These are phyloP conservation scores for Vollenhovia emeryi DNA, from an alignment of 1,140 invertebrate species.

Conservation along the genomic window DNA sequence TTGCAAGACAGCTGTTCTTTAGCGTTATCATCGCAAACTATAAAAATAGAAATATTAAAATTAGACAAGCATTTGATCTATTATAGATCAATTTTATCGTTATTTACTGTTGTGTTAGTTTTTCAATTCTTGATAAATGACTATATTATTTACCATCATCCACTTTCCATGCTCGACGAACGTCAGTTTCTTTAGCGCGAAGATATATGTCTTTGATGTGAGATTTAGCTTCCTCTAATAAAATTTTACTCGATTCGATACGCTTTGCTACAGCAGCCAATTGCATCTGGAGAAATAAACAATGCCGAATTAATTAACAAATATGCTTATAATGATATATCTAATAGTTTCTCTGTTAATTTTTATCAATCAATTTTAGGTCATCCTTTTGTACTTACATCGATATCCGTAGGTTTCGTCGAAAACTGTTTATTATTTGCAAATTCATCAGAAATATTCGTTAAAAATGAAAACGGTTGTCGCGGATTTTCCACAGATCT, in stretches of 20 bases:
- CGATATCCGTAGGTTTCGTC: conserved; percentile 63
- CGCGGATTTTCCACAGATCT: conserved; percentile 63
- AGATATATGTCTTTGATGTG: conserved; percentile 67
- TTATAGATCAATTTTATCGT: background rate
- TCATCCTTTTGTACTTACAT: conserved; percentile 58
- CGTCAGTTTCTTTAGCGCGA: conserved; percentile 51
- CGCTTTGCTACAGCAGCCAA: conserved; percentile 65
- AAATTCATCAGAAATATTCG: conserved; percentile 60
- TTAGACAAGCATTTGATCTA: background rate
- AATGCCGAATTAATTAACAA: no score
- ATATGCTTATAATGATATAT: no score
- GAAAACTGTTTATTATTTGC: conserved; percentile 9
- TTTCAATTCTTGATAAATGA: background rate
- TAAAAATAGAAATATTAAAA: background rate
- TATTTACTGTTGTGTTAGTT: background rate
- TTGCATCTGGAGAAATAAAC: conserved; percentile 63
- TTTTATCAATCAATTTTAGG: background rate
- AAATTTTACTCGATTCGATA: conserved; percentile 68
- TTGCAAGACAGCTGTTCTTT: background rate
- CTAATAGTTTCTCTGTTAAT: no score
- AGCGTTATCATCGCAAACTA: background rate
- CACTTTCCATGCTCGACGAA: background rate
- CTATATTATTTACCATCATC: background rate
- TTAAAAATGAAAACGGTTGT: conserved; percentile 73
- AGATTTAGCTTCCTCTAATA: conserved; percentile 69